These are phyloP conservation scores for Chrosomus eos DNA, from an alignment of 2,797 vertebrate species.

Conservation along the genomic window DNA sequence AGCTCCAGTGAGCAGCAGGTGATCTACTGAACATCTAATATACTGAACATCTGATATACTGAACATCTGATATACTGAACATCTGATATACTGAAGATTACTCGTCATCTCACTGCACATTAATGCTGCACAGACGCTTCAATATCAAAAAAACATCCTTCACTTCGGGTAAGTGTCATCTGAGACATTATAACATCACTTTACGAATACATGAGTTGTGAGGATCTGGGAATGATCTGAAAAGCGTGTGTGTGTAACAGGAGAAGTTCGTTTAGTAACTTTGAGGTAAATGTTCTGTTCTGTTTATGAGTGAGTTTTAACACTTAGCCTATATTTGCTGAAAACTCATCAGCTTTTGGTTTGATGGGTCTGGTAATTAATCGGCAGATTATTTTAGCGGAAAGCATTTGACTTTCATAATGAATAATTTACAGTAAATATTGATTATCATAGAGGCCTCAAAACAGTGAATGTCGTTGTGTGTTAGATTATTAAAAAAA, in stretches of 20 bases:
- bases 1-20: slow-evolving; percentile 18
- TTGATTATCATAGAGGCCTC: background rate
- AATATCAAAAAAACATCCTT: slow-evolving; percentile 58
- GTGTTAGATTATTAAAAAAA: background rate
- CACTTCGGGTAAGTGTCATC: slow-evolving; percentile 67
- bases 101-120: background rate
- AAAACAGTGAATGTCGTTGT: background rate
- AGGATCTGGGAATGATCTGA: background rate
- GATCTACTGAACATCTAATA: background rate
- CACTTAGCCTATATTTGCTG: too few relatives aligned
- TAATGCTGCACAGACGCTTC: slow-evolving; percentile 66
- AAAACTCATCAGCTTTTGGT: background rate
- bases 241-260: background rate
- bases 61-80: too few relatives aligned
- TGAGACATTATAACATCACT: background rate
- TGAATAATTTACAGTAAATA: background rate
- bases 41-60: too few relatives aligned
- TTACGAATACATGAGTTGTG: too few relatives aligned
- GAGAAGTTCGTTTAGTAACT: background rate
- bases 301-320: background rate
- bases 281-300: background rate
- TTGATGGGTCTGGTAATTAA: background rate
- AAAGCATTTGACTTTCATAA: background rate
- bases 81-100: background rate
- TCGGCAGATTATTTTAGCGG: background rate